Percentiles rank a stretch among this genome's conserved stretches.
Evolutionary conservation across 30 jellyfish, hydroid and myxozoan species (phyloP).

Genomic region (Turritopsis dohrnii): DNA sequence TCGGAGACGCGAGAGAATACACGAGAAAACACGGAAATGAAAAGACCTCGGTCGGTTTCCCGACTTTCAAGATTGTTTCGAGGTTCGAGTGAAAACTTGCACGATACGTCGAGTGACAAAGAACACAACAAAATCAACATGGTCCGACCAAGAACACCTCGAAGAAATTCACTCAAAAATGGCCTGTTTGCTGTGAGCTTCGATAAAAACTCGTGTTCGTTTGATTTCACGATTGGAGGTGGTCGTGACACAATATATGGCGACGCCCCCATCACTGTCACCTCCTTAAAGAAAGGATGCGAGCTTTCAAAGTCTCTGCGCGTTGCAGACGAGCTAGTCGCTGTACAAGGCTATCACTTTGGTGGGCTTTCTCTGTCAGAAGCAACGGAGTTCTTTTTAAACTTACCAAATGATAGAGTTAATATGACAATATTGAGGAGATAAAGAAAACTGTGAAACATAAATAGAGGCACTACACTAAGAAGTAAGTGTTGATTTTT

Average conservation of each 20-base stretch:
- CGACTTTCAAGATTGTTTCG: constrained; percentile 20
- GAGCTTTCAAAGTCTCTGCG: constrained; percentile 5
- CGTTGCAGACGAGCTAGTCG: constrained; percentile 17
- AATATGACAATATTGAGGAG: constrained; percentile 9
- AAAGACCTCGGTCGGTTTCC: constrained; percentile 20
- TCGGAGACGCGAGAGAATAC: constrained; percentile 15
- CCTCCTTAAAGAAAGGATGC: constrained; percentile 20
- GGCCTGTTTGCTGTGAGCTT: constrained; percentile 9
- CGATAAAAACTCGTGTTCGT: constrained; percentile 24
- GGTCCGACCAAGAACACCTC: neutral
- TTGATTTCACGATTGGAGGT: constrained; percentile 59
- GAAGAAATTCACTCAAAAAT: neutral
- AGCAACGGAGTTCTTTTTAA: constrained; percentile 12
- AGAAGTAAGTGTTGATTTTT: too few species aligned
- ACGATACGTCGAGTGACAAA: neutral
- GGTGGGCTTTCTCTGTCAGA: constrained; percentile 11
- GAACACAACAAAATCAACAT: neutral
- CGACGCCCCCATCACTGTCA: constrained; percentile 25
- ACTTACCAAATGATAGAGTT: constrained; percentile 28
- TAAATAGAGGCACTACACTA: neutral
- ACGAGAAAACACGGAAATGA: neutral
- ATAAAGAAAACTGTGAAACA: neutral
- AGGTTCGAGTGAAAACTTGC: constrained; percentile 17
- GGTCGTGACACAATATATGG: constrained; percentile 64
- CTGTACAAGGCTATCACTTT: constrained; percentile 33